A percentile compares a stretch with the other conserved stretches of the same genome.
phyloP scores from a whole-genome alignment of 2,113 vertebrate genomes.

The Lampris megalopsis region DNA sequence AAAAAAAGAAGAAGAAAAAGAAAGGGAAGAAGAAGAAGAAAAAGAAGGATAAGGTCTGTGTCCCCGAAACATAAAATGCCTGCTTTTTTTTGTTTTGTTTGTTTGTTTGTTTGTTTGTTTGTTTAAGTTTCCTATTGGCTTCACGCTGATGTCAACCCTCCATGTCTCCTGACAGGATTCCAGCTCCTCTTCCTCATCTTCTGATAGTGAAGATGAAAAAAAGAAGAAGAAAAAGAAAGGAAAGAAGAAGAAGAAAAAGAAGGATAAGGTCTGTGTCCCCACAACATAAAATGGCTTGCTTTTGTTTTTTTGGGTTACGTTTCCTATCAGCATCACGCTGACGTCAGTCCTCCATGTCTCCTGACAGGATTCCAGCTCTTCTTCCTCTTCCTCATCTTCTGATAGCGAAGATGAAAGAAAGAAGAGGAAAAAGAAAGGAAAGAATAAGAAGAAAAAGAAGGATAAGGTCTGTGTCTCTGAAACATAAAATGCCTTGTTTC shows the following conservation, averaged over 20 bases:
- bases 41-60: conserved; percentile 18
- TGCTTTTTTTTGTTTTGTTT: background rate
- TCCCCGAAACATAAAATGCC: background rate
- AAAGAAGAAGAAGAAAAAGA: conserved; percentile 40
- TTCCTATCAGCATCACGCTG: background rate
- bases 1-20: conserved; percentile 45
- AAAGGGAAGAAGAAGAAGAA: conserved; percentile 40
- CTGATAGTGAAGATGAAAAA: conserved; percentile 43
- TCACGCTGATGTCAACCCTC: background rate
- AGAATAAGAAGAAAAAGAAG: conserved; percentile 38
- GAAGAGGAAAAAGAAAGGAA: conserved; percentile 46
- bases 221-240: conserved; percentile 44
- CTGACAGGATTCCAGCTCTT: conserved; percentile 60
- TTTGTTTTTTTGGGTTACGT: background rate
- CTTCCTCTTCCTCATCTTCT: conserved; percentile 36
- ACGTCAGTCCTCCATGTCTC: background rate
- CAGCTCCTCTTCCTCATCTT: conserved; percentile 50
- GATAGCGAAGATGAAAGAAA: conserved; percentile 42
- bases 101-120: background rate
- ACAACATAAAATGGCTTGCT: background rate
- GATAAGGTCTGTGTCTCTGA: conserved; percentile 6
- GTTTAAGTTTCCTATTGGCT: background rate
- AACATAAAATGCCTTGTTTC: background rate
- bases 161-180: conserved; percentile 48
- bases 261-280: conserved; percentile 12